A percentile compares a stretch with the other conserved stretches of the same genome.
Evolutionary conservation across 2,888 invertebrate genomes (phyloP).

Genomic region (Rhodophaea formosa): DNA sequence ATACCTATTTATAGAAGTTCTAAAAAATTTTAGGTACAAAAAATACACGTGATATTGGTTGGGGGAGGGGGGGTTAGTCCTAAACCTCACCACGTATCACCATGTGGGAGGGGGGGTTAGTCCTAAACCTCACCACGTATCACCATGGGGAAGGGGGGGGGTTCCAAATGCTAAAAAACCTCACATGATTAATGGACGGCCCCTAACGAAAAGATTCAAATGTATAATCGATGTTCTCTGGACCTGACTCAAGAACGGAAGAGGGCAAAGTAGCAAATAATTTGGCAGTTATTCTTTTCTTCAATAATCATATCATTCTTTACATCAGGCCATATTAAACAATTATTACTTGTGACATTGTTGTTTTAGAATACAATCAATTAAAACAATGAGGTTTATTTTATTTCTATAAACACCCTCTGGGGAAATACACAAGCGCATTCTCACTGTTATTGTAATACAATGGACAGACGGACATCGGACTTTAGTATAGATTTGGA

Average conservation of each 20-base stretch:
- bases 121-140: too few species aligned
- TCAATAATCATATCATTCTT: not conserved
- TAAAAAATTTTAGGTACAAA: too few species aligned
- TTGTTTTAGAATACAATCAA: not conserved
- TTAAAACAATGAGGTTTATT: not conserved
- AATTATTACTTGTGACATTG: not conserved
- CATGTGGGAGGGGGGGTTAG: too few species aligned
- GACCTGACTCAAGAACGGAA: not conserved
- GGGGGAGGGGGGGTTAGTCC: too few species aligned
- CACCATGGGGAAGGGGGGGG: too few species aligned
- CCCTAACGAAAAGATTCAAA: too few species aligned
- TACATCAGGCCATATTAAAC: not conserved
- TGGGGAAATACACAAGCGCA: not conserved
- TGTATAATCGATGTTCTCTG: too few species aligned
- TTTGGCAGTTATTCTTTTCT: not conserved
- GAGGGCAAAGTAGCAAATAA: not conserved
- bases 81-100: too few species aligned
- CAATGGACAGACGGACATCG: not conserved
- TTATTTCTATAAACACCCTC: conserved; percentile 2
- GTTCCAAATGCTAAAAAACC: too few species aligned
- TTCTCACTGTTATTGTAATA: conserved; percentile 6
- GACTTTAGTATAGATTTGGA: not conserved
- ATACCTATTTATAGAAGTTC: too few species aligned
- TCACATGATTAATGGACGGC: too few species aligned
- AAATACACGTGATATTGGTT: too few species aligned